Base-by-base conservation (phyloP, 2,113 vertebrate genomes). In the Tor tambroides region DNA sequence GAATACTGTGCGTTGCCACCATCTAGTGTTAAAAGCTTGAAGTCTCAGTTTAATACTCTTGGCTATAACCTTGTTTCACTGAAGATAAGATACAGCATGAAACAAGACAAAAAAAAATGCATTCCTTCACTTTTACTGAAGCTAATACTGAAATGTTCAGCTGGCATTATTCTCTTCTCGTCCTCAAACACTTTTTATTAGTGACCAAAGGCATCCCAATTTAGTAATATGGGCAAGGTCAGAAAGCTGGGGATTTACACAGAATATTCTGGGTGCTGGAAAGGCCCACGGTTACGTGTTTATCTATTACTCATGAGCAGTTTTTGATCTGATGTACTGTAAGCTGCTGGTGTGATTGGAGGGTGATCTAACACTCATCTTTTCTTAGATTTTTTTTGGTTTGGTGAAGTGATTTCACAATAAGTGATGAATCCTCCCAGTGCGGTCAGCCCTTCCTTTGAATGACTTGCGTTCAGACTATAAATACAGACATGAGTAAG, bases 401-500 rank as follows among this genome's bases (percentile, higher is more conserved):
- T 59, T 80, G 10, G 10, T 67, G 80, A 67, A 21, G 41, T 69
- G 4, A 49, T 67, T 41, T 80, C 19, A 8, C 28, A 35, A 35
- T 71, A 35, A 32, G 12, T 35, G 10, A 5, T 63, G n/a, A 28
- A 14, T 63, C 61, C n/a, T 26, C 61, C 28, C 5, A 17, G 17
- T 9, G 72, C 21, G 1, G 43, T 49, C 74, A 76, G 43, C n/a
- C n/a, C 23, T 46, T 65, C 23, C 38, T 26, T 2, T 59, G 19
- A 59, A 80, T 61, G 26, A 63, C 54, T 35, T 61, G 38, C 2
- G 32, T 4, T 41, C 63, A 4, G 15, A 32, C 90, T 93, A 93
- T 90, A 92, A 92, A 94, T 92, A 93, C 77, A 83, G 21, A 56
- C 5, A 5, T 92, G 90, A 91, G 87, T 93, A 89, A 91, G 87